phyloP scores from a whole-genome alignment of 2,113 vertebrate species.

The Grantiella picta region DNA sequence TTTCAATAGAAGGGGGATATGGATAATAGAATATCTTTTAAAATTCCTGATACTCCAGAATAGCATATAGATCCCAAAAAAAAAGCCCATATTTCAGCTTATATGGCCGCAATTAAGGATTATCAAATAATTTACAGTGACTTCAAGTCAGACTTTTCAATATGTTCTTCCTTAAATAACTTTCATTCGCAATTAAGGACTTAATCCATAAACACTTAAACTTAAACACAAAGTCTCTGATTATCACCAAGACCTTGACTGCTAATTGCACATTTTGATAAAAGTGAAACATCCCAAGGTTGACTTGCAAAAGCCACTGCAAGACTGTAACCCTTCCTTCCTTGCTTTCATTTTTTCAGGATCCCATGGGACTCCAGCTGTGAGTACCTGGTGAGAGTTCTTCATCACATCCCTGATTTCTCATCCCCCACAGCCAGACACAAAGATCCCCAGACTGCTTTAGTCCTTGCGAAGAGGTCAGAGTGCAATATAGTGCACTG shows the following conservation, averaged over 20 bases:
- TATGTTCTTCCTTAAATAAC: not conserved
- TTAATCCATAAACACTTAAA: not conserved
- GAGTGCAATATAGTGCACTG: rapidly evolving
- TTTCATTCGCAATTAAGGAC: not conserved
- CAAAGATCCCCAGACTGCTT: not conserved
- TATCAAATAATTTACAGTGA: not conserved
- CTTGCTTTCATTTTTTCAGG: not conserved
- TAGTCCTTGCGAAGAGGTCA: not conserved
- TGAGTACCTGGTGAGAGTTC: not conserved
- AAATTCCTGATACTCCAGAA: not conserved
- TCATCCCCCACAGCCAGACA: not conserved
- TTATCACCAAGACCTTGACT: not conserved
- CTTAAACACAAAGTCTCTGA: not conserved
- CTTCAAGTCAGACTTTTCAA: not conserved
- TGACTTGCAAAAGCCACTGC: not conserved
- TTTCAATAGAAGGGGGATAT: not conserved
- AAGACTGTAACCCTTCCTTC: not conserved
- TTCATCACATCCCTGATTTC: not conserved
- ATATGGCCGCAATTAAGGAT: too few species aligned
- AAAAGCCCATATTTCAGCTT: not conserved
- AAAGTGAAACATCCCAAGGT: not conserved
- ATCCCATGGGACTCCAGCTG: not conserved
- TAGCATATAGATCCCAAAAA: not conserved
- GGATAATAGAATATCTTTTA: not conserved
- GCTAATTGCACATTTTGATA: not conserved